Base-by-base conservation (phyloP, 2,113 vertebrate genomes). In the Theropithecus gelada region DNA sequence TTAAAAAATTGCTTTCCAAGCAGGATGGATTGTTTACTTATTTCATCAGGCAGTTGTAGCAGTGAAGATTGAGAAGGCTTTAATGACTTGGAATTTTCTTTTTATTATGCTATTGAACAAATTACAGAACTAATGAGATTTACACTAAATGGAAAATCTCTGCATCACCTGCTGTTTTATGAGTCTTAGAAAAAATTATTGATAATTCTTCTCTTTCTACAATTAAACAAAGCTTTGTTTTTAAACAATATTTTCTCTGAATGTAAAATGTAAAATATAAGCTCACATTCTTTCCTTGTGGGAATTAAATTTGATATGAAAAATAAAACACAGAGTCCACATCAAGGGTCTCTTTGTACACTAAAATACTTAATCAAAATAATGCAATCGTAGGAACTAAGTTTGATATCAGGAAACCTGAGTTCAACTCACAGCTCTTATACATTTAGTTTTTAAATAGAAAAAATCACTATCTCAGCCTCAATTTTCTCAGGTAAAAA, bases 51-150 rank as follows among this genome's bases (percentile, higher is more conserved):
- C 59, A 89, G 80, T 97, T 72, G 93, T 84, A 96, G 52, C 68
- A 95, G 90, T 72, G 92, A 98, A 97, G 79, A 95, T 61, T 89
- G 90, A 94, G 85, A 88, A 96, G 93, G 59, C 89, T 98, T 98
- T 97, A 97, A 97, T 98, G 97, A 95, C 50, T 94, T 80, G 86
- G 59, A 79, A 90, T 97, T 98, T 96, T 89, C 88, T 96, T 96
- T 97, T 98, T 96, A 97, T 96, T 98, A 88, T 89, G 90, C 66
- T 98, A 87, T 84, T 96, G 97, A 97, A 76, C 98, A 98, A 98
- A 98, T 97, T 97, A 97, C 70, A 95, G 88, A 95, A 93, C 59
- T 98, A 98, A 97, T 96, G 96, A 98, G 92, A 96, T 96, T 93
- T 79, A 76, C 84, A 95, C 27, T 93, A 96, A 95, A 79, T 45